Conservation (phyloP, 1,140 invertebrate genomes). For the Hyphantria cunea region DNA sequence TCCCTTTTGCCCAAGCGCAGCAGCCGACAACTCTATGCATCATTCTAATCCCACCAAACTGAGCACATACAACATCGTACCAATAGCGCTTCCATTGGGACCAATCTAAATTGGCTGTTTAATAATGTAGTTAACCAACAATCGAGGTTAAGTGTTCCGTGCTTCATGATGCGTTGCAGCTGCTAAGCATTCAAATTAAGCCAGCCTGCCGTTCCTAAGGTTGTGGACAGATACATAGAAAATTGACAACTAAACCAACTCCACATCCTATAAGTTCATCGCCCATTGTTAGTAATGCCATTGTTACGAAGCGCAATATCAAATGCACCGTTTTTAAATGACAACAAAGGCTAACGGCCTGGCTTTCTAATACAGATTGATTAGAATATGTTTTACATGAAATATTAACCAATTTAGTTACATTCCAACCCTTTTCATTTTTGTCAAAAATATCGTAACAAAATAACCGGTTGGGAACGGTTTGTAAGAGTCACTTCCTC, state of each 20-base stretch:
- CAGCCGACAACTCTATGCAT: constrained; percentile 70
- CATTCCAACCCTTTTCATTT: constrained; percentile 51
- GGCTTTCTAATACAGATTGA: constrained; percentile 42
- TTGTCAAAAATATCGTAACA: constrained; percentile 48
- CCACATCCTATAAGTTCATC: constrained; percentile 28
- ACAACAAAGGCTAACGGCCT: constrained; percentile 39
- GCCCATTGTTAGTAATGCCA: constrained; percentile 19
- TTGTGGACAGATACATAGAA: constrained; percentile 30
- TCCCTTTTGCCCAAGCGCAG: constrained; percentile 78
- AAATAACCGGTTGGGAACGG: constrained; percentile 45
- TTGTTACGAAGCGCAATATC: constrained; percentile 36
- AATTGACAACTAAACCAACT: constrained; percentile 29
- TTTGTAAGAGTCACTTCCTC: constrained; percentile 30
- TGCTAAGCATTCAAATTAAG: constrained; percentile 60
- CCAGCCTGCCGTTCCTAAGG: constrained; percentile 31
- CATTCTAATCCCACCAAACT: constrained; percentile 58
- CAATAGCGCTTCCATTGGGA: constrained; percentile 2
- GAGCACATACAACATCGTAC: constrained; percentile 29
- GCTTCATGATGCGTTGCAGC: constrained; percentile 61
- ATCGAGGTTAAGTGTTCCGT: constrained; percentile 74
- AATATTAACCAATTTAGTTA: constrained; percentile 35
- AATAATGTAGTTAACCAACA: constrained; percentile 73
- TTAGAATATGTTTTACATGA: constrained; percentile 40
- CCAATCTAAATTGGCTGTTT: constrained; percentile 42
- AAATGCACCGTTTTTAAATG: constrained; percentile 39